phyloP scores from a whole-genome alignment of 2,113 vertebrate species.

The Typhlomys cinereus region DNA sequence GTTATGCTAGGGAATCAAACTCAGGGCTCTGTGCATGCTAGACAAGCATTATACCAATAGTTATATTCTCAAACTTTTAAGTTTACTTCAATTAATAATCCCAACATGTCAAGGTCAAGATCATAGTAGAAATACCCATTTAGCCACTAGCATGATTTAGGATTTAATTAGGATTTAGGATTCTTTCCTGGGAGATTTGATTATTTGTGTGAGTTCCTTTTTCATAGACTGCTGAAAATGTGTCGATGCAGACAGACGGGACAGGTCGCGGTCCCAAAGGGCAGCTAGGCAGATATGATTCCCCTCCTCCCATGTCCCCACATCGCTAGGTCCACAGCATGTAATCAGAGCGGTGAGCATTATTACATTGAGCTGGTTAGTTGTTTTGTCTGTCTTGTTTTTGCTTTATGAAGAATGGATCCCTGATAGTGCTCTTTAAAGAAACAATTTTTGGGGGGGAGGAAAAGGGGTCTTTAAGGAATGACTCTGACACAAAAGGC shows the following conservation, averaged over 20 bases:
- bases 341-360: neutral
- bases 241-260: neutral
- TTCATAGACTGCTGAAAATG: neutral
- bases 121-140: neutral
- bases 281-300: neutral
- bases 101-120: neutral
- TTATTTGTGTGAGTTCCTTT: neutral
- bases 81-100: neutral
- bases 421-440: neutral
- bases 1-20: no score
- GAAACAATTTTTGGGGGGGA: neutral
- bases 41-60: neutral
- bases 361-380: neutral
- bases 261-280: constrained; percentile 6
- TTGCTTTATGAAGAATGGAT: constrained; percentile 38
- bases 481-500: constrained; percentile 27
- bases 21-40: neutral
- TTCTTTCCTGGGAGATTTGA: neutral
- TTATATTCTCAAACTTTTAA: neutral
- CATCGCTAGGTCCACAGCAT: neutral
- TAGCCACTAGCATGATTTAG: no score
- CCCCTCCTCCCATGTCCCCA: neutral
- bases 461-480: constrained; percentile 1
- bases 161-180: neutral
- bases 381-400: constrained; percentile 22